Conservation (phyloP, 2,888 invertebrate species). For the Acanthosepion lycidas region DNA sequence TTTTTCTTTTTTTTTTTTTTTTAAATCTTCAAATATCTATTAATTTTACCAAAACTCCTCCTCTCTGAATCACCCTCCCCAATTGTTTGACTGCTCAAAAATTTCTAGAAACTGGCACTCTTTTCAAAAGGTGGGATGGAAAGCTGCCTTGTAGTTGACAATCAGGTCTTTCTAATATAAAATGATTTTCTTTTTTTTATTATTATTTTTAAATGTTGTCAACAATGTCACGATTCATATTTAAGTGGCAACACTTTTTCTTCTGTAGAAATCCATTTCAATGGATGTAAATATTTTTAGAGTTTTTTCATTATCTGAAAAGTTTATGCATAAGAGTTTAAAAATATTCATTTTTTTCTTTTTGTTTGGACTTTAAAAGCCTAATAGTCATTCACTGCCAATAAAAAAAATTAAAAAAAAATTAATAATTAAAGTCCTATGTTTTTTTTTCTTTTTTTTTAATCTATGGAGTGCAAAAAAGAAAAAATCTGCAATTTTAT, state of each 20-base stretch:
- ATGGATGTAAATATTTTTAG: background rate
- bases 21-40: background rate
- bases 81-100: constrained; percentile 17
- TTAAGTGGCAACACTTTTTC: background rate
- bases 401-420: background rate
- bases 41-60: background rate
- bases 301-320: background rate
- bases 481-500: background rate
- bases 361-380: background rate
- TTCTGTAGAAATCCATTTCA: background rate
- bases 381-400: constrained; percentile 9
- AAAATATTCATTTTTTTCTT: background rate
- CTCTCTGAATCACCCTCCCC: background rate
- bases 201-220: background rate
- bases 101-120: background rate
- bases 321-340: no score
- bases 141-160: background rate
- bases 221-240: background rate
- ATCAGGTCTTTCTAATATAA: background rate
- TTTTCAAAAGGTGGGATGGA: background rate
- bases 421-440: background rate
- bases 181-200: no score
- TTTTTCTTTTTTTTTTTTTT: background rate
- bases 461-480: background rate
- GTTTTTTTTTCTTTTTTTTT: no score